Conservation (phyloP, 2,797 vertebrate species). For the Pangasius djambal region DNA sequence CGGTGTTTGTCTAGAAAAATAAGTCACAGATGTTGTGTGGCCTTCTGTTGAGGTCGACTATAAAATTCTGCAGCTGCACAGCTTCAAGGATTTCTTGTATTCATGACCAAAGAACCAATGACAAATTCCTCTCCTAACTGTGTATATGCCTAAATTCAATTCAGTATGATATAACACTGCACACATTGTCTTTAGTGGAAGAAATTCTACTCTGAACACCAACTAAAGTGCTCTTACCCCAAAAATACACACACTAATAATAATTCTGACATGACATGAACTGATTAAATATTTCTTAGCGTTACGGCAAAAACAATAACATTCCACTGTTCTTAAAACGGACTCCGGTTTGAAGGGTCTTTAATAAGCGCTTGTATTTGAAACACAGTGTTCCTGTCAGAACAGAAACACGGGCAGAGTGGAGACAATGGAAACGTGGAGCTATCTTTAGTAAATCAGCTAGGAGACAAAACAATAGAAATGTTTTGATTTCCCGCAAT, state of each 20-base stretch:
- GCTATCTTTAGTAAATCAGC: conserved; percentile 17
- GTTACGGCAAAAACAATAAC: not conserved
- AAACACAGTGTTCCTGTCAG: not conserved
- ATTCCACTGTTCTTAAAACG: not conserved
- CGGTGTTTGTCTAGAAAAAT: not conserved
- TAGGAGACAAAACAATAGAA: not conserved
- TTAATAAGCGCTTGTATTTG: not conserved
- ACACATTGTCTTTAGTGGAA: not conserved
- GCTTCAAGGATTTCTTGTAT: not conserved
- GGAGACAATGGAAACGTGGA: not conserved
- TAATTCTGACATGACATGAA: not conserved
- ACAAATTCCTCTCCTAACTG: conserved; percentile 1
- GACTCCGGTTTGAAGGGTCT: not conserved
- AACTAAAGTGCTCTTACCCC: no score
- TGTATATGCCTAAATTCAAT: not conserved
- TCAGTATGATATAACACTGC: not conserved
- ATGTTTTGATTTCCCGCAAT: conserved; percentile 13
- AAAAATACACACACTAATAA: not conserved
- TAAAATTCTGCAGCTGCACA: not conserved
- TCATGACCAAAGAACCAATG: not conserved
- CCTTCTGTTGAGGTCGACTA: not conserved
- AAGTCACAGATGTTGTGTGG: not conserved
- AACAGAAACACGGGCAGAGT: not conserved
- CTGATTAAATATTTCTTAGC: not conserved
- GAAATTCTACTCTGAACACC: not conserved